These are phyloP conservation scores for Aegotheles bennettii DNA, from an alignment of 2,113 vertebrate genomes.

Conservation along the genomic window DNA sequence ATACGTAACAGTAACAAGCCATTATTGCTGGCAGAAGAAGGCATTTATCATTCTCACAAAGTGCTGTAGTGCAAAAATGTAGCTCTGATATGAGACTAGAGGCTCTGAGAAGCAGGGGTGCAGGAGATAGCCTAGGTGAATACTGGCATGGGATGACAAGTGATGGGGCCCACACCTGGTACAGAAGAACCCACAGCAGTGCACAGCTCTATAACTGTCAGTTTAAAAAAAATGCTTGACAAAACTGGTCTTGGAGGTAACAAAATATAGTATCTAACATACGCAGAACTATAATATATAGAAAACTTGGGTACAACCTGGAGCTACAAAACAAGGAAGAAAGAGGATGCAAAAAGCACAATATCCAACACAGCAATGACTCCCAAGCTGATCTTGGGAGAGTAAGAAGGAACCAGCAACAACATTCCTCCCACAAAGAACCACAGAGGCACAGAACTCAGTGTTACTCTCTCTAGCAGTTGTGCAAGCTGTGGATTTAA, in stretches of 20 bases:
- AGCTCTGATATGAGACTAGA: neutral
- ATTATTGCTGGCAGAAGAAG: fast-evolving
- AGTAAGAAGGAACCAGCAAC: neutral
- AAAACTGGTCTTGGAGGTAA: neutral
- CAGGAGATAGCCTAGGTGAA: neutral
- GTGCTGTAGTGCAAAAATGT: fast-evolving
- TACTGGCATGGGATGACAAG: neutral
- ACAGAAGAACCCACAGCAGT: neutral
- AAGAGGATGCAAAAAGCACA: neutral
- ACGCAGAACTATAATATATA: fast-evolving
- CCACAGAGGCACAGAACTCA: fast-evolving
- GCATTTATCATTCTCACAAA: neutral
- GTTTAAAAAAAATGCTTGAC: neutral
- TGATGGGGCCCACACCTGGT: fast-evolving
- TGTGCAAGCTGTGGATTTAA: neutral
- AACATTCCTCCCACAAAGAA: fast-evolving
- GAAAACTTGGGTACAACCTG: neutral
- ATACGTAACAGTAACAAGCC: fast-evolving
- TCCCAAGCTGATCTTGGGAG: neutral
- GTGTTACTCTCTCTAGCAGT: neutral
- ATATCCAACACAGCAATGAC: neutral
- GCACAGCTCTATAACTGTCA: neutral
- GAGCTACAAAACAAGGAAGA: neutral
- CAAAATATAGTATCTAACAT: neutral
- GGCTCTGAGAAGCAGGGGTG: fast-evolving